phyloP scores from a whole-genome alignment of 2,113 vertebrate genomes.

The Pica pica region DNA sequence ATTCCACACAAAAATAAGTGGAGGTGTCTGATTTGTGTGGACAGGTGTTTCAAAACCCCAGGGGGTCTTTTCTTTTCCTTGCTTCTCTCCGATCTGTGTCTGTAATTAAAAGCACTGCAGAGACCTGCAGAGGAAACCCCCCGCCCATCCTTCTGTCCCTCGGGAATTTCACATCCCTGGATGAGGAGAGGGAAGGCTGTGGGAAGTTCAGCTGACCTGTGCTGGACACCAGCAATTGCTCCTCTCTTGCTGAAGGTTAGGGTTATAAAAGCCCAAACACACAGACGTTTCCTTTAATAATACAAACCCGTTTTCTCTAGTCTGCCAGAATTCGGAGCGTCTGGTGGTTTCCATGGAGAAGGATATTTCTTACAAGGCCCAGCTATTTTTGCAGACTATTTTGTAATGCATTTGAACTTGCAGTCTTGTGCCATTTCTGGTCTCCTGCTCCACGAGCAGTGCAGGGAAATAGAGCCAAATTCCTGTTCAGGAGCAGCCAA shows the following conservation, averaged over 20 bases:
- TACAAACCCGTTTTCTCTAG: neutral
- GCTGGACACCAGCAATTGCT: neutral
- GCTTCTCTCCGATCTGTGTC: neutral
- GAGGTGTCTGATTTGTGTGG: neutral
- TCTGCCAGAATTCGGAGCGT: conserved; percentile 54
- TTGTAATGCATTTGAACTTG: conserved; percentile 47
- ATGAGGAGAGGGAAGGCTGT: neutral
- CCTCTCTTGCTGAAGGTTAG: neutral
- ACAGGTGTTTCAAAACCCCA: conserved; percentile 13
- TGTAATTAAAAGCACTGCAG: conserved; percentile 31
- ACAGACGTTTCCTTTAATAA: conserved; percentile 48
- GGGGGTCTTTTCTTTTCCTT: neutral
- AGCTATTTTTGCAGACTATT: conserved; percentile 65
- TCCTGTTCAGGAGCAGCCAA: neutral
- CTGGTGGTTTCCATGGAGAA: conserved; percentile 67
- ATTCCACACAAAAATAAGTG: neutral
- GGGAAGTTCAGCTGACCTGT: neutral
- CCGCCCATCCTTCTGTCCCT: neutral
- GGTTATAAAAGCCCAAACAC: neutral
- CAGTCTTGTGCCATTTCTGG: conserved; percentile 29
- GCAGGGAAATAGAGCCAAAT: neutral
- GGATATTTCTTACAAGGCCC: conserved; percentile 51
- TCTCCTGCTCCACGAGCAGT: neutral
- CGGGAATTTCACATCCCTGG: rapidly evolving
- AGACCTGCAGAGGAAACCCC: neutral